phyloP scores from a whole-genome alignment of 2,797 vertebrate genomes.

The Hippopotamyrus pictus region DNA sequence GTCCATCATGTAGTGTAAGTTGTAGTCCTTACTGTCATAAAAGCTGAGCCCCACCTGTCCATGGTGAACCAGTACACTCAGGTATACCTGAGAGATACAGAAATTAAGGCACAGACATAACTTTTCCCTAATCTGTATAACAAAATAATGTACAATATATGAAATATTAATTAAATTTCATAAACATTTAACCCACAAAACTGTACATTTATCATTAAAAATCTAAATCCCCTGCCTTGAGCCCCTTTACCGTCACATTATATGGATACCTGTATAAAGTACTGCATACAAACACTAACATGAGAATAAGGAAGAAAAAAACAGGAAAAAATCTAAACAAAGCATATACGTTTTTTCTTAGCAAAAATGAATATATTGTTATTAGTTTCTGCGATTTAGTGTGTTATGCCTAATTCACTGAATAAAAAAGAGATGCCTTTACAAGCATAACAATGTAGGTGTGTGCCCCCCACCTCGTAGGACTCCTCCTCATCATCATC shows the following conservation, averaged over 20 bases:
- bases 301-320: neutral
- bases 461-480: slow-evolving; percentile 40
- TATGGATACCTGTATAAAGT: neutral
- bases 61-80: slow-evolving; percentile 74
- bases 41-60: slow-evolving; percentile 77
- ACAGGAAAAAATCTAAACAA: neutral
- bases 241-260: neutral
- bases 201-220: neutral
- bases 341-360: neutral
- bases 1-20: slow-evolving; percentile 80
- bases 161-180: neutral
- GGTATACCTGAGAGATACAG: slow-evolving; percentile 60
- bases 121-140: neutral
- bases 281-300: neutral
- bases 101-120: neutral
- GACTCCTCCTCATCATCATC: slow-evolving; percentile 49
- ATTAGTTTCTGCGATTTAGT: neutral
- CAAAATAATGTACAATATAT: neutral
- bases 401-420: neutral
- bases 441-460: neutral
- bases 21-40: slow-evolving; percentile 77
- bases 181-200: neutral
- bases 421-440: neutral
- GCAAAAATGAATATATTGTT: neutral
- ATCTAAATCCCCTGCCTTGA: neutral